Conservation (phyloP, 2,888 invertebrate genomes). For the Meloe dianella region DNA sequence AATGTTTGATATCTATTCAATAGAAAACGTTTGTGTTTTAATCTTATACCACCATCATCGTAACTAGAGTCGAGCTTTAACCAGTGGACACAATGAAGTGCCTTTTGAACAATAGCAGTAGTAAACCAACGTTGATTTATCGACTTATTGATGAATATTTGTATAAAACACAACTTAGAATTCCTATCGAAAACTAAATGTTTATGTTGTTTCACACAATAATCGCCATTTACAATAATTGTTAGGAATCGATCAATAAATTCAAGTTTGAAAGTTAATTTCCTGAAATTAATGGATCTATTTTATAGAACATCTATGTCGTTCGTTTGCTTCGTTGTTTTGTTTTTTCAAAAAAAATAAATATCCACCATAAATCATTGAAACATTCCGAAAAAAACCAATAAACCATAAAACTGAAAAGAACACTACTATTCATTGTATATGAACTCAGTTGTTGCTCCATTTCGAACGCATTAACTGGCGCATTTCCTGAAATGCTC, state of each 20-base stretch:
- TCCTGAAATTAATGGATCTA: slow-evolving; percentile 3
- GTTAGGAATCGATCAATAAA: background rate
- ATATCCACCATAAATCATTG: background rate
- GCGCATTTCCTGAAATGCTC: slow-evolving; percentile 42
- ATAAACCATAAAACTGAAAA: slow-evolving; percentile 24
- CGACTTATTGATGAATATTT: slow-evolving; percentile 26
- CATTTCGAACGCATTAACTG: slow-evolving; percentile 40
- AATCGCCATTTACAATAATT: slow-evolving; percentile 6
- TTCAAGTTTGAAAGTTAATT: background rate
- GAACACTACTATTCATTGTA: slow-evolving; percentile 16
- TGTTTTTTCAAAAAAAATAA: background rate
- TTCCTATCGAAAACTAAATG: background rate
- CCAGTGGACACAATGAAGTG: slow-evolving; percentile 15
- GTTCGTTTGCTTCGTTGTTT: no score
- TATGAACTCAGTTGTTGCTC: background rate
- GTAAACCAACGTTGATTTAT: slow-evolving; percentile 26
- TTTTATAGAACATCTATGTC: background rate
- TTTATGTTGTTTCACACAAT: slow-evolving; percentile 1
- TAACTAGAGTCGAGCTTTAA: no score
- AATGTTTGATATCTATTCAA: background rate
- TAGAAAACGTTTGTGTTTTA: no score
- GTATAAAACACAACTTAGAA: slow-evolving; percentile 1
- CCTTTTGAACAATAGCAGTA: slow-evolving; percentile 24
- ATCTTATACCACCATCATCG: background rate
- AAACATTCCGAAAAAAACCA: slow-evolving; percentile 15